Conservation (phyloP, 2,113 vertebrate species). For the Saguinus imperator region DNA sequence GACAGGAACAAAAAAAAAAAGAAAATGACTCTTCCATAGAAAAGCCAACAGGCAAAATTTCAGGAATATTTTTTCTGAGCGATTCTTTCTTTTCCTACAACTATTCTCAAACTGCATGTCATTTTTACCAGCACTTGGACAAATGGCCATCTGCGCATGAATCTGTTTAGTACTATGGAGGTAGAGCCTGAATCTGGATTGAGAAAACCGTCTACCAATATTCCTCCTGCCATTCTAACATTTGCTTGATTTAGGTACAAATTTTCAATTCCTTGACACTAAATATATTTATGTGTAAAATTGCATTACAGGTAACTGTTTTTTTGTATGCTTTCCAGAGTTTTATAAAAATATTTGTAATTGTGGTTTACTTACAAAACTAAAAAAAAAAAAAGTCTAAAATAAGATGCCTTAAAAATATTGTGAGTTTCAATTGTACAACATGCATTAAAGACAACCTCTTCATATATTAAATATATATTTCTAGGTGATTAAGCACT, state of each 20-base stretch:
- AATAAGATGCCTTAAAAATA: background rate
- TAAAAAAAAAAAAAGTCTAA: background rate
- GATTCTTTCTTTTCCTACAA: background rate
- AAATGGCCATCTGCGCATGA: background rate
- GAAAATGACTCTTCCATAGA: background rate
- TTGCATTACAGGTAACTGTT: background rate
- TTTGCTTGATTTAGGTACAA: background rate
- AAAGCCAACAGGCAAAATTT: background rate
- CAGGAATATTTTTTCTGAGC: background rate
- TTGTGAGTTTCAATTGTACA: background rate
- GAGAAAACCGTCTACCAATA: background rate
- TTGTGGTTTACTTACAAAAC: background rate
- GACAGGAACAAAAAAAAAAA: background rate
- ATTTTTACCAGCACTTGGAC: background rate
- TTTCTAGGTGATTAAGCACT: background rate
- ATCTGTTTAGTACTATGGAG: background rate
- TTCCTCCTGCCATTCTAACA: background rate
- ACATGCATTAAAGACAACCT: background rate
- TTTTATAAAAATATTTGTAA: background rate
- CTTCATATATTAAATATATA: background rate
- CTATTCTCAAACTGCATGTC: background rate
- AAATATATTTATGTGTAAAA: background rate
- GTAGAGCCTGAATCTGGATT: background rate
- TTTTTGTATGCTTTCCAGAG: background rate
- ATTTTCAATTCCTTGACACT: background rate